Percentiles rank a stretch among this genome's conserved stretches.
Conservation (phyloP, 2,888 invertebrate species). For the Papilio gigon region DNA sequence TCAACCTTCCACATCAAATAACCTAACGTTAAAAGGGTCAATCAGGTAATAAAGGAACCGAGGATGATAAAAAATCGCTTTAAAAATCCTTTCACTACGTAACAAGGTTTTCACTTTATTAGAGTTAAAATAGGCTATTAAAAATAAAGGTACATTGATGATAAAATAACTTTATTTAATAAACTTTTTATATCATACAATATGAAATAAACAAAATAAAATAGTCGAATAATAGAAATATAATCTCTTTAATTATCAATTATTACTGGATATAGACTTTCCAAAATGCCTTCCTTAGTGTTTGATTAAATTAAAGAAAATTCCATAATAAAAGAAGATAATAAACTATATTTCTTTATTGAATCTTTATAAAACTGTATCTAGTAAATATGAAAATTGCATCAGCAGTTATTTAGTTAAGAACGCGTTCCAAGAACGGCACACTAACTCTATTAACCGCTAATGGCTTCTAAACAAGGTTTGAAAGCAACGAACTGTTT, state of each 20-base stretch:
- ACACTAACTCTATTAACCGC: constrained; percentile 30
- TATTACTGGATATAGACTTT: too few species aligned
- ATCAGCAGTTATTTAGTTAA: constrained; percentile 21
- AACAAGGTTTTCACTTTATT: background rate
- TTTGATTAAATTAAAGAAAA: too few species aligned
- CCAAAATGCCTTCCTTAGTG: too few species aligned
- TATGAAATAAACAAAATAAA: too few species aligned
- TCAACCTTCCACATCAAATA: constrained; percentile 24
- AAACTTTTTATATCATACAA: too few species aligned
- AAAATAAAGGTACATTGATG: background rate
- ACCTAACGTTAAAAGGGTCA: constrained; percentile 32
- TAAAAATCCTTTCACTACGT: background rate
- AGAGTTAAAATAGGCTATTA: background rate
- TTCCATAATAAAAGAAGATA: background rate
- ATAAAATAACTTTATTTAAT: too few species aligned
- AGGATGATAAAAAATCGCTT: constrained; percentile 15
- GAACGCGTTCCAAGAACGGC: constrained; percentile 25
- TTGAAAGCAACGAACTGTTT: constrained; percentile 25
- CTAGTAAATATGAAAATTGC: constrained; percentile 20
- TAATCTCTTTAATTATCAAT: too few species aligned
- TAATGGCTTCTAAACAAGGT: constrained; percentile 29
- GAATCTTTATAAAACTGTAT: background rate
- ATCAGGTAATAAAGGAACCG: constrained; percentile 30
- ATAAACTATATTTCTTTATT: background rate
- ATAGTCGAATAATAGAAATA: too few species aligned